These are phyloP conservation scores for Scaptomyza polygonia DNA, from an alignment of 2,888 invertebrate species.

Conservation along the genomic window DNA sequence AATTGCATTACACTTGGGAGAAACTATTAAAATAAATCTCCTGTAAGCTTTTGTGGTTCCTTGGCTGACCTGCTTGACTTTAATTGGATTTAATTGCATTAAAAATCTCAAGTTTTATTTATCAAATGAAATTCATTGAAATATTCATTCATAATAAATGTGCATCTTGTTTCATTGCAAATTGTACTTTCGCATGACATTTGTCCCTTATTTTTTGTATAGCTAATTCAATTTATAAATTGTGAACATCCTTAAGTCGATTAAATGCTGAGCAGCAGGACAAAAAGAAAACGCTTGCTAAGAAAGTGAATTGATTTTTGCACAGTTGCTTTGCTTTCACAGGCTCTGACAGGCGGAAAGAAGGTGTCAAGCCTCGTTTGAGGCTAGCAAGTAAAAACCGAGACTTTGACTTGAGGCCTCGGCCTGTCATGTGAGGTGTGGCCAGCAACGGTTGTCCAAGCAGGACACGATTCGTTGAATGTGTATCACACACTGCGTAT, in stretches of 20 bases:
- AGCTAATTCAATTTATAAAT: background rate
- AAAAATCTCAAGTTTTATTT: background rate
- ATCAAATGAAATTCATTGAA: background rate
- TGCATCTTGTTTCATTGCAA: background rate
- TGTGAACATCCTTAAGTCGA: background rate
- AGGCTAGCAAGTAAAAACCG: slow-evolving; percentile 7
- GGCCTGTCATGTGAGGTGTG: slow-evolving; percentile 31
- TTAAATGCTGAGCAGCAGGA: background rate
- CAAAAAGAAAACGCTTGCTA: background rate
- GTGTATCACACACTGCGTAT: slow-evolving; percentile 46
- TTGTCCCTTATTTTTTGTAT: background rate
- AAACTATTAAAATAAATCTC: too few species aligned
- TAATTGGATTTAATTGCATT: background rate
- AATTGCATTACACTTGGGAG: too few species aligned
- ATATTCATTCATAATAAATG: background rate
- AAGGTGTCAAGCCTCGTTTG: slow-evolving; percentile 37
- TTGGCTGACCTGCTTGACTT: background rate
- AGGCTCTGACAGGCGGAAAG: slow-evolving; percentile 5
- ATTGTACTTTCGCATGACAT: background rate
- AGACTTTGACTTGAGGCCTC: slow-evolving; percentile 21
- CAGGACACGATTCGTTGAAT: slow-evolving; percentile 21
- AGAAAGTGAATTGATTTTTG: slow-evolving; percentile 26
- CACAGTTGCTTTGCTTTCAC: background rate
- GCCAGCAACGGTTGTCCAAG: slow-evolving; percentile 22
- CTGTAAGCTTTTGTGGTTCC: background rate